Base-by-base conservation (phyloP, 2,888 invertebrate genomes). In the Tolmerus cingulatus region DNA sequence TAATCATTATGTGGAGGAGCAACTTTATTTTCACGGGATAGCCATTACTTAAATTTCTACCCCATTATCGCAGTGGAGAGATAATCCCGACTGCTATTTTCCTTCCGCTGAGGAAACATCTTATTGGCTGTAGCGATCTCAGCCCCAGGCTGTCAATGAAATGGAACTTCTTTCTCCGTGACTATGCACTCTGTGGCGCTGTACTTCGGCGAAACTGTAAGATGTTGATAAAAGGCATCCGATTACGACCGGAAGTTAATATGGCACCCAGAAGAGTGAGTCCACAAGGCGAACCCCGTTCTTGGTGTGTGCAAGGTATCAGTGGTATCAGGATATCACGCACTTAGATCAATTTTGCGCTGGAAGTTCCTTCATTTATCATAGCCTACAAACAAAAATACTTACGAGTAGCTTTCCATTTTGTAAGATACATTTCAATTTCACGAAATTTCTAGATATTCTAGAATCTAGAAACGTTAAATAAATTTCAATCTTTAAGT, bases 241-340 rank as follows among this genome's bases (percentile, higher is more conserved):
- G 79, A 79, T 79, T 79, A 79, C 78, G 79, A 51, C 51, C 46
- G 79, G 79, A 79, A 79, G 79, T 79, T 14, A 76, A 76, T n/a
- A 76, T 30, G 30, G 79, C 27, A 79, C 19, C 37, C 78, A 78
- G 8, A 51, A 76, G 34, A 46, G 51, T 55, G 55, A 40, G 40
- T 51, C 79, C 1, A 40, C 51, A 23, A 51, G 51, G 78, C 12
- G 14, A 43, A 23, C 27, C 51, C 14, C 12, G 14, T 27, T 66
- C 27, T 23, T 66, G 66, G 23, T 66, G 23, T 27, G 27, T 27
- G 40, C 23, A n/a, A 78, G 9, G 30, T 78, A 23, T 76, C 14
- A 34, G 40, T 43, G 19, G 30, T 78, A 23, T 76, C 23, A 34
- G 40, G 43, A 46, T 46, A 79, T 46, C 51, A 79, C 79, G 79